Evolutionary conservation across 1,140 invertebrate genomes (phyloP).

Genomic region (Drosophila guanche): DNA sequence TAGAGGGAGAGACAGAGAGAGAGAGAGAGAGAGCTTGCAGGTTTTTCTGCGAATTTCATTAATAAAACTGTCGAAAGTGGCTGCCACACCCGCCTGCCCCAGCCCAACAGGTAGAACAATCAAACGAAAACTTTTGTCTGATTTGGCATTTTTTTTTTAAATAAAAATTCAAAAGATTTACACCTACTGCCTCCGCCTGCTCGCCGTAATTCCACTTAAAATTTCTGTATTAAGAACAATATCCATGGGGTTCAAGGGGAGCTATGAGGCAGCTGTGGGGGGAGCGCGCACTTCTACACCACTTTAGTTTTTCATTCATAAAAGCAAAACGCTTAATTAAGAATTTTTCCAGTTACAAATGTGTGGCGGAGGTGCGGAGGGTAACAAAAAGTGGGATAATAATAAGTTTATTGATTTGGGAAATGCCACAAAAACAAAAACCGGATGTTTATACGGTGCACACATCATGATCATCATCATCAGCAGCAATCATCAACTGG

Average conservation of each 20-base stretch:
- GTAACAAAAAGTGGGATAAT: constrained; percentile 48
- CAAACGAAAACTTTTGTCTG: constrained; percentile 70
- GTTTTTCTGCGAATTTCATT: constrained; percentile 78
- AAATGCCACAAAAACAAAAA: constrained; percentile 68
- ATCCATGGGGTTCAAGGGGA: background rate
- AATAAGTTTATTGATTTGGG: constrained; percentile 81
- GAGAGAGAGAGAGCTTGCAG: constrained; percentile 37
- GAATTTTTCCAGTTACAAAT: constrained; percentile 70
- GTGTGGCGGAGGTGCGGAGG: constrained; percentile 9
- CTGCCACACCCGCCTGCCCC: constrained; percentile 24
- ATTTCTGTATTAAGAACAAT: constrained; percentile 52
- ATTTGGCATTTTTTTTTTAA: constrained; percentile 69
- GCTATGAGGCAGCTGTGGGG: background rate
- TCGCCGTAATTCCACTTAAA: constrained; percentile 75
- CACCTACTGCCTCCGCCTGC: constrained; percentile 31
- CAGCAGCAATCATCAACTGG: constrained; percentile 1
- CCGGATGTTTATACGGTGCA: constrained; percentile 70
- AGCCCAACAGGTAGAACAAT: constrained; percentile 55
- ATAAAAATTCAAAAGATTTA: constrained; percentile 82
- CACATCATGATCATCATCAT: constrained; percentile 26
- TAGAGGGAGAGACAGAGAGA: constrained; percentile 29
- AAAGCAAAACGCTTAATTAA: constrained; percentile 72
- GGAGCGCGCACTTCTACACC: constrained; percentile 16
- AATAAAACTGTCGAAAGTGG: constrained; percentile 81
- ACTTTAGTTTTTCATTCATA: constrained; percentile 63